A percentile compares a stretch with the other conserved stretches of the same genome.
phyloP scores from a whole-genome alignment of 1,140 invertebrate genomes.

The Bombus cullumanus region DNA sequence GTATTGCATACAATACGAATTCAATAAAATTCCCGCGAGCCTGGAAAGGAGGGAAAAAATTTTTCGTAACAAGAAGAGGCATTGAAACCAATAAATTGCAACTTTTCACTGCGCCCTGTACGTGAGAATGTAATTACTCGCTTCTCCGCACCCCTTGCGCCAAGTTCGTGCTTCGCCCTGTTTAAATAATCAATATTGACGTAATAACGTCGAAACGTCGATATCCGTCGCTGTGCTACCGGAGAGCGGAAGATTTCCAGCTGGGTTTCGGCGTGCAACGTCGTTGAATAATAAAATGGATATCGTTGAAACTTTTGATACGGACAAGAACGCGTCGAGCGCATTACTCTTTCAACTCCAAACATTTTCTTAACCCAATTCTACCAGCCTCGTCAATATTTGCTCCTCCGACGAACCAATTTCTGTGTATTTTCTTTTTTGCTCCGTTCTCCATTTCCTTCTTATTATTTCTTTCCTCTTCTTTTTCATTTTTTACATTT shows the following conservation, averaged over 20 bases:
- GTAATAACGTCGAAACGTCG: conserved; percentile 42
- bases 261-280: not conserved
- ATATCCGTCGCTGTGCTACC: not conserved
- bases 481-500: not conserved
- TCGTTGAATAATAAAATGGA: conserved; percentile 33
- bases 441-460: not conserved
- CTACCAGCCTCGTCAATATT: not conserved
- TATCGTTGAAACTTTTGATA: conserved; percentile 21
- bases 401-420: not conserved
- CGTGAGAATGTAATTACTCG: conserved; percentile 41
- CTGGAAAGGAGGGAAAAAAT: not conserved
- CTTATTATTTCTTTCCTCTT: not conserved
- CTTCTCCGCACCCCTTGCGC: not conserved
- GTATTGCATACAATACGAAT: not conserved
- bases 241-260: conserved; percentile 11
- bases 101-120: not conserved
- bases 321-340: not conserved
- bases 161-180: conserved; percentile 6
- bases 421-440: not conserved
- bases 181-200: conserved; percentile 53
- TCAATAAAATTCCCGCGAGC: not conserved
- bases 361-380: conserved; percentile 37
- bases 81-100: not conserved
- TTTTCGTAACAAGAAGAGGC: not conserved
- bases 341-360: not conserved